Evolutionary conservation across 2,113 vertebrate species (phyloP).

Genomic region (Otis tarda): DNA sequence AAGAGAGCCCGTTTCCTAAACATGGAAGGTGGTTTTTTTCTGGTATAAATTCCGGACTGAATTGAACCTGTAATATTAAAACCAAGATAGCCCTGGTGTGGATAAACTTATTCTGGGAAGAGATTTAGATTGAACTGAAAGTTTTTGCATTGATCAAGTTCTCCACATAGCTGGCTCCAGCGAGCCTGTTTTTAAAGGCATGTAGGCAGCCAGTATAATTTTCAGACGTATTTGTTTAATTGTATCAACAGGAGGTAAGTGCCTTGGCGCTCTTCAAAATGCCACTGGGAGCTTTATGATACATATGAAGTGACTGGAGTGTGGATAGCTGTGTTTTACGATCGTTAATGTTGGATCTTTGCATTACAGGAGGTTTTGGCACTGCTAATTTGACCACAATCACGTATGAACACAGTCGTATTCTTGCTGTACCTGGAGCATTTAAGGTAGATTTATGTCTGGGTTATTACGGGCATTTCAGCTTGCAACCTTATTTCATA

Average conservation of each 20-base stretch:
- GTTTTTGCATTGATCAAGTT: background rate
- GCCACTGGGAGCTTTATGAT: background rate
- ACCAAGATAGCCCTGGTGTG: background rate
- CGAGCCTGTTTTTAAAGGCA: background rate
- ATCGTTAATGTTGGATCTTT: background rate
- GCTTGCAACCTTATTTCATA: background rate
- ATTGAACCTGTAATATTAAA: background rate
- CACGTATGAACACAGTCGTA: background rate
- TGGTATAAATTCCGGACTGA: background rate
- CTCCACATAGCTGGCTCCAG: background rate
- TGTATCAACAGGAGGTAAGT: background rate
- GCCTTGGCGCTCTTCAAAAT: background rate
- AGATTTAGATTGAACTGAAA: background rate
- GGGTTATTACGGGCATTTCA: background rate
- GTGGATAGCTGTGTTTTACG: background rate
- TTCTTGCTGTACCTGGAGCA: background rate
- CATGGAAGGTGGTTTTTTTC: fast-evolving
- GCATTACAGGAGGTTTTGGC: background rate
- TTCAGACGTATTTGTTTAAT: background rate
- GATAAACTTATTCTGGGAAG: background rate
- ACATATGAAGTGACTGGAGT: background rate
- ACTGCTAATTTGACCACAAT: background rate
- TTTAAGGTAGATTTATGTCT: background rate
- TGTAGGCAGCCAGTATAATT: background rate
- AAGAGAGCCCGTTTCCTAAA: background rate